Conservation (phyloP, 1,140 invertebrate genomes). For the Heliconius eleuchia region DNA sequence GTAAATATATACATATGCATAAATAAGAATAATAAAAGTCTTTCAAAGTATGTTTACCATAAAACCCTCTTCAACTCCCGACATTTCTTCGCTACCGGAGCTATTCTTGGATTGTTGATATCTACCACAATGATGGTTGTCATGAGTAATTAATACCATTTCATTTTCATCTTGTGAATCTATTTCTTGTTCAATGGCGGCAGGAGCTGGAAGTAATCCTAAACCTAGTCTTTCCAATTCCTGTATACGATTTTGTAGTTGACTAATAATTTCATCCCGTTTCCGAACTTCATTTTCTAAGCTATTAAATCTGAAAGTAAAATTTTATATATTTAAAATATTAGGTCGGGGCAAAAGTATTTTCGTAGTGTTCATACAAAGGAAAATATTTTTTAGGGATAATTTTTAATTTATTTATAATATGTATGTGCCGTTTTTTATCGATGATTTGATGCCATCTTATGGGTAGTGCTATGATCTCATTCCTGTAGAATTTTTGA, state of each 20-base stretch:
- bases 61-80: constrained; percentile 74
- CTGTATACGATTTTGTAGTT: constrained; percentile 87
- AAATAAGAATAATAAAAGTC: too few species aligned
- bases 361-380: too few species aligned
- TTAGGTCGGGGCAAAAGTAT: too few species aligned
- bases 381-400: too few species aligned
- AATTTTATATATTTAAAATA: not conserved
- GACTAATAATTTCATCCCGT: constrained; percentile 89
- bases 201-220: not conserved
- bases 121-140: not conserved
- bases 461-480: too few species aligned
- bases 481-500: too few species aligned
- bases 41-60: constrained; percentile 57
- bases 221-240: constrained; percentile 83
- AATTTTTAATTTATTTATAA: too few species aligned
- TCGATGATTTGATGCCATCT: too few species aligned
- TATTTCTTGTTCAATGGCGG: constrained; percentile 1
- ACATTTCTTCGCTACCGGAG: constrained; percentile 76
- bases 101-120: constrained; percentile 59
- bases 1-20: too few species aligned
- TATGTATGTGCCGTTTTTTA: too few species aligned
- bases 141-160: not conserved
- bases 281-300: constrained; percentile 89
- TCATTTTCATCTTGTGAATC: not conserved
- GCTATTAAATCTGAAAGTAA: constrained; percentile 83